Conservation (phyloP, 2,113 vertebrate species). For the Fregetta grallaria region DNA sequence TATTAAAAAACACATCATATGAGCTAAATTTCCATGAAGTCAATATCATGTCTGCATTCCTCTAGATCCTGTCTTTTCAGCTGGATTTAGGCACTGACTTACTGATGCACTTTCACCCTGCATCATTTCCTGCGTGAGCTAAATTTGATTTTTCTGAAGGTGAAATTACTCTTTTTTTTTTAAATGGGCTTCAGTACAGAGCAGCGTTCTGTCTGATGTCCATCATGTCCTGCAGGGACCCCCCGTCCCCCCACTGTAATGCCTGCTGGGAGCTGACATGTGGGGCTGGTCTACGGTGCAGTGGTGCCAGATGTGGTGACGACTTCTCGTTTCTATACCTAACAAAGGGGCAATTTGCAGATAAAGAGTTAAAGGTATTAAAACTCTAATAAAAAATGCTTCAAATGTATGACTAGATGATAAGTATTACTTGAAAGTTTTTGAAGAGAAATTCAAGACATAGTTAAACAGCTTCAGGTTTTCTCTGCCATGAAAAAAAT, state of each 20-base stretch:
- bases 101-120: neutral
- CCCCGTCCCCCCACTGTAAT: neutral
- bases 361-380: neutral
- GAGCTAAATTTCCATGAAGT: neutral
- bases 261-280: neutral
- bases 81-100: neutral
- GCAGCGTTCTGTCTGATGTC: neutral
- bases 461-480: neutral
- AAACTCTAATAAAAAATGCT: neutral
- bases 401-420: neutral
- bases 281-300: neutral
- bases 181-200: neutral
- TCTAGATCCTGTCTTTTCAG: neutral
- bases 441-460: neutral
- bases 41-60: fast-evolving
- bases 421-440: neutral
- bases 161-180: neutral
- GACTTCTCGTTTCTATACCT: neutral
- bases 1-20: fast-evolving
- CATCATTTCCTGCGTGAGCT: neutral
- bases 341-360: neutral
- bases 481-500: neutral
- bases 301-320: neutral
- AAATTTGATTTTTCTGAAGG: neutral
- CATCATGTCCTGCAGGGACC: fast-evolving